Percentiles rank a stretch among this genome's conserved stretches.
phyloP scores from a whole-genome alignment of 2,113 vertebrate species.

The Chelonoidis abingdonii region DNA sequence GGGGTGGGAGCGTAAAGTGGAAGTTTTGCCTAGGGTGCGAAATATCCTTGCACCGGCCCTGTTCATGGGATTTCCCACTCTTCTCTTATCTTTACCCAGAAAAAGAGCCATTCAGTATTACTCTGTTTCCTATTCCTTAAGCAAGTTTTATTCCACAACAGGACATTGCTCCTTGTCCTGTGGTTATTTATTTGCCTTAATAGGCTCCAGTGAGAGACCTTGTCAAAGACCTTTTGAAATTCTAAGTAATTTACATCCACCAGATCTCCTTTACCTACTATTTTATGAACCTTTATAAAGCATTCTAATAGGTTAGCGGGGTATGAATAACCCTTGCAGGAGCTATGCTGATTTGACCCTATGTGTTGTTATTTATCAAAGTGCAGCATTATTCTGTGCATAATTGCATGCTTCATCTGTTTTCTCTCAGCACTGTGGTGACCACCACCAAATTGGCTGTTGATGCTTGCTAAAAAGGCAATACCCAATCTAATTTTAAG shows the following conservation, averaged over 20 bases:
- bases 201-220: constrained; percentile 27
- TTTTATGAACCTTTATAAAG: constrained; percentile 41
- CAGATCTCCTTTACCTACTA: constrained; percentile 24
- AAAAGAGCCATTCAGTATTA: neutral
- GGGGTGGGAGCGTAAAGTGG: no score
- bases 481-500: neutral
- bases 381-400: neutral
- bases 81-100: constrained; percentile 32
- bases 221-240: constrained; percentile 53
- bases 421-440: neutral
- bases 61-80: neutral
- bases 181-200: constrained; percentile 55
- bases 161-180: neutral
- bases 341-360: constrained; percentile 34
- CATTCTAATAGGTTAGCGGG: neutral
- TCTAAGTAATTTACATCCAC: constrained; percentile 50
- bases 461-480: neutral
- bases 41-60: no score
- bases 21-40: no score
- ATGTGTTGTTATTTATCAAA: constrained; percentile 34
- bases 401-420: constrained; percentile 7
- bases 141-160: constrained; percentile 27
- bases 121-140: constrained; percentile 28
- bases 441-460: constrained; percentile 21
- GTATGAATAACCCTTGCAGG: neutral